Base-by-base conservation (phyloP, 2,797 vertebrate species). In the Orestias chungarensis region DNA sequence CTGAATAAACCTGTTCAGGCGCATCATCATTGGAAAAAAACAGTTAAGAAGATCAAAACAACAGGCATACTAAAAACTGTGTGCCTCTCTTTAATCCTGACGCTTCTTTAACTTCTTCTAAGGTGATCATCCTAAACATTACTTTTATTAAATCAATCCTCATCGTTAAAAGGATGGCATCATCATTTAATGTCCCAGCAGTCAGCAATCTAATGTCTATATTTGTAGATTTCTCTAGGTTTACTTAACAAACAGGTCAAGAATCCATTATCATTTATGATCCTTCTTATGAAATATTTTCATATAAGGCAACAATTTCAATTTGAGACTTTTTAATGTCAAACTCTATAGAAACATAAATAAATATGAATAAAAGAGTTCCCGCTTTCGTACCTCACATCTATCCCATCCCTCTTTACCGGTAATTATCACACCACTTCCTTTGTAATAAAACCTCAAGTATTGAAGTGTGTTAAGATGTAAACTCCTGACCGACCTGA, bases 401-500 rank as follows among this genome's bases (percentile, higher is more conserved):
- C 3, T 65, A 18, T 71, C 23, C 18, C 8, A 23, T 15, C 20
- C 20, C n/a, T 61, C 7, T 33, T 61, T 61, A 20, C 10, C 59
- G 8, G 59, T 64, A 25, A 15, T 42, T 25, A n/a, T 42, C n/a
- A 17, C 25, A 27, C 59, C 59, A 42, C 59, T 38, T 62, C 59
- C 59, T 62, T 9, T 4, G 14, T n/a, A 42, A 25, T 10, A n/a
- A n/a, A 40, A 40, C 59, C 59, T 62, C 59, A 62, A n/a, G 20
- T 40, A n/a, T 15, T 62, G 9, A 40, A 25, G 18, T 38, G 18
- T 38, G 33, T 38, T 61, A 1, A 38, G 8, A 38, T 61, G 33
- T 61, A 23, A 62, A 62, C 59, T 27, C n/a, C 59, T 42, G 59
- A 40, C 59, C 17, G 38, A 64, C 59, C 23, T 64, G 59, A 64